phyloP scores from a whole-genome alignment of 2,797 vertebrate species.

The Varecia variegata region DNA sequence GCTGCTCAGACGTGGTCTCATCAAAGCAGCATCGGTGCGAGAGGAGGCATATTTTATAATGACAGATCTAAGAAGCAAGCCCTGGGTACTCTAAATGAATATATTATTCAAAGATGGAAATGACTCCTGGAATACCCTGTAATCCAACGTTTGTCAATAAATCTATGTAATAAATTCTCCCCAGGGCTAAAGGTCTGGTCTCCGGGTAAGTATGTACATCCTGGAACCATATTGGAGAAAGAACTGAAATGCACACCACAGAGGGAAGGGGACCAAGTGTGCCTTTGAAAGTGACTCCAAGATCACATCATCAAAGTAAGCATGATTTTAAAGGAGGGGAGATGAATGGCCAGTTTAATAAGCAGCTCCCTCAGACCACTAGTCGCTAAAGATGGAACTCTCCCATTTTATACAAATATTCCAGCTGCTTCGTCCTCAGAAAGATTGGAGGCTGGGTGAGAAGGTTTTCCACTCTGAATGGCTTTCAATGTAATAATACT shows the following conservation, averaged over 20 bases:
- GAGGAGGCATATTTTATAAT: slow-evolving; percentile 62
- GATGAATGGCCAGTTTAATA: neutral
- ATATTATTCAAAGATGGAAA: slow-evolving; percentile 67
- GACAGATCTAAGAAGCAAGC: slow-evolving; percentile 54
- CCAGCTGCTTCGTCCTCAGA: neutral
- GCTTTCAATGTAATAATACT: slow-evolving; percentile 73
- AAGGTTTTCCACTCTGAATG: slow-evolving; percentile 50
- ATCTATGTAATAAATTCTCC: slow-evolving; percentile 29
- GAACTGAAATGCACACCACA: neutral
- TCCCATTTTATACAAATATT: neutral
- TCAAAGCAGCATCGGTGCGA: slow-evolving; percentile 35
- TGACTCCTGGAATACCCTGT: neutral
- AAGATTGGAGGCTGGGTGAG: neutral
- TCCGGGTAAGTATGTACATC: neutral
- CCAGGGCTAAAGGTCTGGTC: neutral
- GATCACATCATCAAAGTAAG: neutral
- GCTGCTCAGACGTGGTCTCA: slow-evolving; percentile 6
- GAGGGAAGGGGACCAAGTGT: neutral
- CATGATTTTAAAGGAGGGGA: neutral
- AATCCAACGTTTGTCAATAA: slow-evolving; percentile 49
- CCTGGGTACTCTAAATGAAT: slow-evolving; percentile 25
- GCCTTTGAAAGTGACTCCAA: slow-evolving; percentile 27
- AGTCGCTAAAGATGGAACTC: neutral
- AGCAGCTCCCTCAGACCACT: neutral
- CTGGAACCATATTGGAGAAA: neutral